Percentiles rank a stretch among this genome's conserved stretches.
These are phyloP conservation scores for Myotis myotis DNA, from an alignment of 2,797 vertebrate species.

Conservation along the genomic window DNA sequence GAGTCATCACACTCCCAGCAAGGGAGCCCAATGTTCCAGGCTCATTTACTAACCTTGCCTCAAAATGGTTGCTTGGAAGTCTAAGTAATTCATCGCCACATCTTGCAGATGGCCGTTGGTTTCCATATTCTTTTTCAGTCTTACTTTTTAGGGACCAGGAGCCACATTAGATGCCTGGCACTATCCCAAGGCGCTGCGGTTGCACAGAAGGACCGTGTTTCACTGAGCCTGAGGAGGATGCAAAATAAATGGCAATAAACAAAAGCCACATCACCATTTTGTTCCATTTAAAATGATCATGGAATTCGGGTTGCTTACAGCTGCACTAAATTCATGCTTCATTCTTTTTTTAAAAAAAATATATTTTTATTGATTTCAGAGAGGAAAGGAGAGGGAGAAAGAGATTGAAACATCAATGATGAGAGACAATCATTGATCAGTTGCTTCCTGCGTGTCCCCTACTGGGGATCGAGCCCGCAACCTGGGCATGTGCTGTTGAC, in stretches of 20 bases:
- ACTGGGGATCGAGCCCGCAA: too few species aligned
- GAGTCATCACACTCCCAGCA: background rate
- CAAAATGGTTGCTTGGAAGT: background rate
- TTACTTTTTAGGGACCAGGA: background rate
- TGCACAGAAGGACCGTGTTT: background rate
- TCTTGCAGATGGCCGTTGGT: background rate
- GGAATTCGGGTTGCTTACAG: background rate
- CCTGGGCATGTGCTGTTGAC: too few species aligned
- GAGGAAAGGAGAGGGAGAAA: too few species aligned
- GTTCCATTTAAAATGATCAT: constrained; percentile 7
- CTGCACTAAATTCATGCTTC: background rate
- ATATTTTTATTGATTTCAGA: too few species aligned
- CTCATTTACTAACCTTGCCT: background rate
- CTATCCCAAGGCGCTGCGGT: background rate
- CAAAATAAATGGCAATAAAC: background rate
- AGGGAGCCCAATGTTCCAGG: background rate
- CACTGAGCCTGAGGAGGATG: background rate
- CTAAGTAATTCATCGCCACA: background rate
- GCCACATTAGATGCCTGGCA: background rate
- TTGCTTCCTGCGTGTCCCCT: too few species aligned
- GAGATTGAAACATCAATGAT: too few species aligned
- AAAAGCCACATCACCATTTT: background rate
- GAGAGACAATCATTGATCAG: too few species aligned
- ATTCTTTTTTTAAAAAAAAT: too few species aligned
- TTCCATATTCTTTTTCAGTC: background rate